Base-by-base conservation (phyloP, 2,888 invertebrate genomes). In the Geotrupes spiniger region DNA sequence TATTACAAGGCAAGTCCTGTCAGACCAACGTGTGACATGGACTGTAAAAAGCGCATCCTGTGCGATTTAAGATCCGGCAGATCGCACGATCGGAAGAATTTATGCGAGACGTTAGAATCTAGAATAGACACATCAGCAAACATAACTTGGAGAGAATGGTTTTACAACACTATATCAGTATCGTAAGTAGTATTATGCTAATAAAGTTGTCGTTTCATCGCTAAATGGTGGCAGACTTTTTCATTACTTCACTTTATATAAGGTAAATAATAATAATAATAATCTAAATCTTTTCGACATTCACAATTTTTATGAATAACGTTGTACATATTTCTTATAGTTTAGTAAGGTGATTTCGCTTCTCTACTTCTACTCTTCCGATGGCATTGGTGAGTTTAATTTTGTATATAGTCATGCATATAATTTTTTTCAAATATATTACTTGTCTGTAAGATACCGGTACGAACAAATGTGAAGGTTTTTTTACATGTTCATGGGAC, bases 1-100 rank as follows among this genome's bases (percentile, higher is more conserved):
- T 92, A 92, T 70, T 90, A 90, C 81, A 92, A 92, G 74, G 91
- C 89, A 67, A 92, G 92, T 48, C 90, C 92, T 0, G 87, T 87
- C 0, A 81, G 89, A 29, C 87, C 91, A 6, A 70, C 76, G 0
- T 94, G 93, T 68, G 89, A 90, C 71, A 84, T 85, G 4, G 89
- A 89, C 59, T 94, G 93, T 63, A 87, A 87, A 53, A 92, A 91
- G 71, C 80, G 91, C 36, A 77, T 92, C 65, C 76, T 93, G 27
- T 94, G 93, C 69, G 92, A 92, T 73, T 80, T 91, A 45, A 83
- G 89, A 44, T 92, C 92, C 10, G 93, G 92, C 0, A 80, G 90
- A 38, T 91, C 91, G 42, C 92, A 92, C 68, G 92, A 91, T 71
- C 81, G 91, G 2, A 87, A 87, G 64, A 84, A 84, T 46, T 81